Evolutionary conservation across 2,888 invertebrate species (phyloP).

Genomic region (Tetheella fluctuosa): DNA sequence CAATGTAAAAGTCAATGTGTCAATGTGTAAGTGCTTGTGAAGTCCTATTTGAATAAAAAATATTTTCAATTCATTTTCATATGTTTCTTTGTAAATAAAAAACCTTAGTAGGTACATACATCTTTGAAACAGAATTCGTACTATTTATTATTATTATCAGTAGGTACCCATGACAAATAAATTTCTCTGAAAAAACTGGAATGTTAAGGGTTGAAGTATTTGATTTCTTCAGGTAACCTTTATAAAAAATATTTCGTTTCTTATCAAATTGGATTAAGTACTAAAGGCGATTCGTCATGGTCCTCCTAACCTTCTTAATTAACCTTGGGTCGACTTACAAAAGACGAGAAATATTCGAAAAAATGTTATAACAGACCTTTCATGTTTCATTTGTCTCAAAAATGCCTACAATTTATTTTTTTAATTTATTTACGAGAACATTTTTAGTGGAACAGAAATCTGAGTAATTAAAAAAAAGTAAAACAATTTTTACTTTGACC

Average conservation of each 20-base stretch:
- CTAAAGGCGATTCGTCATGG: conserved; percentile 8
- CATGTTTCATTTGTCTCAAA: conserved; percentile 7
- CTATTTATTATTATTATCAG: too few relatives aligned
- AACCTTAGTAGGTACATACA: too few relatives aligned
- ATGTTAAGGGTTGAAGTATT: background rate
- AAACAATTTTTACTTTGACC: background rate
- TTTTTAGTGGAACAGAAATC: background rate
- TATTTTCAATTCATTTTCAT: too few relatives aligned
- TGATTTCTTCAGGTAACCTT: background rate
- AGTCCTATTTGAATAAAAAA: too few relatives aligned
- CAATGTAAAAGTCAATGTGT: too few relatives aligned
- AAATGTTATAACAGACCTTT: conserved; percentile 15
- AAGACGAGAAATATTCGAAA: conserved; percentile 25
- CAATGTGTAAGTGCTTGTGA: too few relatives aligned
- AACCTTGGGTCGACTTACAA: conserved; percentile 28
- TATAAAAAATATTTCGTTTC: background rate
- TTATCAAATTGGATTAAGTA: conserved; percentile 9
- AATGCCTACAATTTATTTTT: background rate
- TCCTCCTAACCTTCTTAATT: conserved; percentile 23
- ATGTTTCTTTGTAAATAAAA: too few relatives aligned
- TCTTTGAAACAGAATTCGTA: too few relatives aligned
- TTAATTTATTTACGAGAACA: background rate
- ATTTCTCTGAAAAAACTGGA: too few relatives aligned
- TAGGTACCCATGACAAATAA: too few relatives aligned
- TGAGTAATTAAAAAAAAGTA: background rate